Evolutionary conservation across 1,140 invertebrate species (phyloP), one percentile per base, ranked within the genome.

Genomic region (Hydropsyche tenuis): DNA sequence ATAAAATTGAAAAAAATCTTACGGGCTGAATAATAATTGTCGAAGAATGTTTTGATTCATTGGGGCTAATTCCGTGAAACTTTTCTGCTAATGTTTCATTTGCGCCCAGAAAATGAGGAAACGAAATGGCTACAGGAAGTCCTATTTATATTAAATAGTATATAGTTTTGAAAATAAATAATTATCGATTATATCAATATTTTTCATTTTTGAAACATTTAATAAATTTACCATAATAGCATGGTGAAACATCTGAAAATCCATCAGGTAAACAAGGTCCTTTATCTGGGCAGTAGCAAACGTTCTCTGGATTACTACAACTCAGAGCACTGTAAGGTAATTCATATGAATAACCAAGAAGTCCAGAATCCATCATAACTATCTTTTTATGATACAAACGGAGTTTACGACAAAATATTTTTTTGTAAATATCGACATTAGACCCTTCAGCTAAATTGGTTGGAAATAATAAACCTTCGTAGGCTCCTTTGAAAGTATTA

Each of bases 31-130:
- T 23, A 22, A 80, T 79, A 11, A 85, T 81, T 75, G 46, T 77
- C 46, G 80, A 87, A 0, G 75, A 83, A 79, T 90, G 90, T 73
- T 87, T 85, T 16, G 86, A 78, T 51, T 78, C 79, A 72, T 89
- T 81, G 0, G 92, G 91, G 1, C 82, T 79, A 11, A 94, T 80
- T 11, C 92, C 92, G 1, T 90, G 89, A 0, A 96, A 83, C 0
- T 85, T 82, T 5, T 92, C 83, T 27, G 88, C 77, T 1, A 93
- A 79, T 63, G 81, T 84, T 2, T 90, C 88, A 80, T 94, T 90
- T 0, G 87, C 88, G 56, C 90, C 81, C 68, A 90, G 85, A 77
- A 95, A 96, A 82, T 96, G 94, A 0, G 93, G 94, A 78, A 90
- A 88, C 0, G 94, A 94, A 30, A 94, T 82, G 0, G 88, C 88